phyloP scores from a whole-genome alignment of 2,113 vertebrate genomes.

The Kryptolebias marmoratus region DNA sequence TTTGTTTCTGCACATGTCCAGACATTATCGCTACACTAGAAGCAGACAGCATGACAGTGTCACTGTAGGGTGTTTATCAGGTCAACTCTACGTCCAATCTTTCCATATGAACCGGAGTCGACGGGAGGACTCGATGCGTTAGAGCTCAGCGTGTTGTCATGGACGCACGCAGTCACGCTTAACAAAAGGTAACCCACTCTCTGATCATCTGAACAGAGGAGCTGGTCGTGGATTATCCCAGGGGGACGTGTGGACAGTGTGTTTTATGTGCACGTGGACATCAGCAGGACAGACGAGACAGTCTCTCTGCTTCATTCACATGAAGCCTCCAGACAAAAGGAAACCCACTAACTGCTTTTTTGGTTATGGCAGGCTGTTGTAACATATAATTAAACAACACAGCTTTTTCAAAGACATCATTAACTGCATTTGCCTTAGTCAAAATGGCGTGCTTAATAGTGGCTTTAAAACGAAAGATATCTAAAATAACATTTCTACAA shows the following conservation, averaged over 20 bases:
- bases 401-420: too few relatives aligned
- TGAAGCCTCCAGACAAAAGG: slow-evolving; percentile 6
- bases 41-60: slow-evolving; percentile 15
- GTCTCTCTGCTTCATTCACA: slow-evolving; percentile 15
- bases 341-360: slow-evolving; percentile 13
- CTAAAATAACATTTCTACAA: too few relatives aligned
- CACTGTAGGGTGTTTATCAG: slow-evolving; percentile 2
- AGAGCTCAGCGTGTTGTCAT: slow-evolving; percentile 43
- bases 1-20: not conserved
- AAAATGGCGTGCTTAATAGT: too few relatives aligned
- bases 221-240: slow-evolving; percentile 49
- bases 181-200: slow-evolving; percentile 14
- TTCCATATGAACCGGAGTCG: slow-evolving; percentile 30
- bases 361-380: not conserved
- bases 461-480: too few relatives aligned
- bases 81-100: slow-evolving; percentile 17
- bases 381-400: not conserved
- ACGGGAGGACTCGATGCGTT: slow-evolving; percentile 48
- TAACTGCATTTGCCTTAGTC: too few relatives aligned
- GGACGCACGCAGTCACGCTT: not conserved
- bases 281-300: slow-evolving; percentile 22
- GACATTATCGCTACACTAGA: not conserved
- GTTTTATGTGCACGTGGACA: not conserved
- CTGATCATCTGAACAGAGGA: slow-evolving; percentile 48
- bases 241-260: slow-evolving; percentile 32